These are phyloP conservation scores for Tupaia chinensis DNA, from an alignment of 2,113 vertebrate genomes.

Conservation along the genomic window DNA sequence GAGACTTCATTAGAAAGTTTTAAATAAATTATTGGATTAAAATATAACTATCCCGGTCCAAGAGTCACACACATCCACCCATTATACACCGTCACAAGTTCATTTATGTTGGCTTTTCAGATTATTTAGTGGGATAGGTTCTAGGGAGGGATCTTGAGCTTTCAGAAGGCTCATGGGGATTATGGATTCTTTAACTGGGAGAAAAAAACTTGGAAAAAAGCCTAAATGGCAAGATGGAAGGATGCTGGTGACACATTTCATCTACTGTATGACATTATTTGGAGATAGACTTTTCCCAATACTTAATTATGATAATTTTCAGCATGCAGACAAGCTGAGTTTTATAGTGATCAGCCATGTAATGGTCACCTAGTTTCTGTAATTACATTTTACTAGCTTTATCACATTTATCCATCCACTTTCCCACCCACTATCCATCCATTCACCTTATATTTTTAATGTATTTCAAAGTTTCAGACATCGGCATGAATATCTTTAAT, in stretches of 20 bases:
- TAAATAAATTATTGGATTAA: neutral
- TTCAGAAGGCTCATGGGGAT: neutral
- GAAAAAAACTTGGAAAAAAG: neutral
- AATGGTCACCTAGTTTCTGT: neutral
- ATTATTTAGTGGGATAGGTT: neutral
- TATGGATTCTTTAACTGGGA: neutral
- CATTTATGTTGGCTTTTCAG: neutral
- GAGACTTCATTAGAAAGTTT: neutral
- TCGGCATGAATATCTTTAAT: neutral
- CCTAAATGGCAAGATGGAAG: neutral
- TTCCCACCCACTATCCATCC: neutral
- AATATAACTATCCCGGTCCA: neutral
- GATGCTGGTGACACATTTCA: neutral
- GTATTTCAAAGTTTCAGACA: neutral
- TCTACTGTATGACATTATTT: neutral
- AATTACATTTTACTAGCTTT: neutral
- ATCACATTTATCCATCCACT: neutral
- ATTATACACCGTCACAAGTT: neutral
- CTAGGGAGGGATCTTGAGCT: neutral
- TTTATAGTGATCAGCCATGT: neutral
- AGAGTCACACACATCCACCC: neutral
- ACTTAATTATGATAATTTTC: neutral
- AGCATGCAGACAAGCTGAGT: neutral
- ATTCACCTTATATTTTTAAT: neutral
- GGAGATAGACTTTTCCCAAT: neutral